Evolutionary conservation across 2,888 invertebrate species (phyloP), one percentile per base, ranked within the genome.

Genomic region (Spisula solida): DNA sequence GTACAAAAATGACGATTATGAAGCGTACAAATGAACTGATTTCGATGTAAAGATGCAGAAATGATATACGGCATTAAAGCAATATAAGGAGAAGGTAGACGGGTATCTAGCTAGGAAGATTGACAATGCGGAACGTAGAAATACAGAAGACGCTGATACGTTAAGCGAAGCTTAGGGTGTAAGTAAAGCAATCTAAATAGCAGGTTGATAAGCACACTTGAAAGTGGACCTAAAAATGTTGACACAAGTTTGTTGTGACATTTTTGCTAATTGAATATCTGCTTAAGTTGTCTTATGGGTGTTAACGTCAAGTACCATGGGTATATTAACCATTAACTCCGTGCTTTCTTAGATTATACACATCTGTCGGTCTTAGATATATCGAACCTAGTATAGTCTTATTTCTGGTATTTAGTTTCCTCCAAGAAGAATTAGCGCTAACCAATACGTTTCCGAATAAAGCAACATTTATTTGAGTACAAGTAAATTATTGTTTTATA

Each of bases 131-230:
- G 31, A 31, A 75, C 75, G 18, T 31, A 31, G 16, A 16, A 34
- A 75, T 34, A 75, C 29, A 18, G 34, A 75, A 31, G 75, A 75
- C 34, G 75, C 75, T 34, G 31, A 75, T 75, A 75, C 31, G 29
- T 14, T 75, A 31, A 31, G 29, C 75, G 34, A 31, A 75, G 75
- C 75, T 12, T 14, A 10, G 34, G 18, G 31, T 75, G 34, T 34
- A 75, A 31, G 34, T 34, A 34, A 75, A 75, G 75, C 75, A 75
- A 75, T 75, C 75, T 75, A 75, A 16, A 31, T 34, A 75, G 34
- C 29, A 34, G 75, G 29, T 75, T 75, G 16, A 75, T 31, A 75
- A 75, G 34, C 75, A 66, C n/a, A 66, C 60, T 66, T 66, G 60
- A 66, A 66, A 25, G 60, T 66, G 25, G 60, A 66, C 60, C 4